Conservation (phyloP, 2,797 vertebrate genomes). For the Mormyrops boulengeri region DNA sequence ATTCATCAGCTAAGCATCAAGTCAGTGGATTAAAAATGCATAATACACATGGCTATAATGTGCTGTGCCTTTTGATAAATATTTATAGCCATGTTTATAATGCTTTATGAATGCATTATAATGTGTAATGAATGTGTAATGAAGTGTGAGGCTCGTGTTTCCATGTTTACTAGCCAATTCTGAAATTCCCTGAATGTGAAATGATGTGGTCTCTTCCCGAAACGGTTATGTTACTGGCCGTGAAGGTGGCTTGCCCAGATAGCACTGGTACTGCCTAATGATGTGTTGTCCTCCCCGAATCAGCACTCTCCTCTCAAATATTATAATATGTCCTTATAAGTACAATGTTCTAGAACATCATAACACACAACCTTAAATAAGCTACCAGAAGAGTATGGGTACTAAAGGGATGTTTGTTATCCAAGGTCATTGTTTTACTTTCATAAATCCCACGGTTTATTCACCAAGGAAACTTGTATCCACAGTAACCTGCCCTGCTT, state of each 20-base stretch:
- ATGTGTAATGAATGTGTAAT: neutral
- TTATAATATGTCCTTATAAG: neutral
- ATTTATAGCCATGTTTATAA: neutral
- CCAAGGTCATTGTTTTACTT: slow-evolving; percentile 10
- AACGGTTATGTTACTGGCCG: neutral
- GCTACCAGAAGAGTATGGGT: neutral
- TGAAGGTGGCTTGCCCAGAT: neutral
- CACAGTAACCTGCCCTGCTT: neutral
- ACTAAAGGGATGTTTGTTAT: neutral
- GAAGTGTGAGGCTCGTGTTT: neutral
- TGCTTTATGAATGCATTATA: neutral
- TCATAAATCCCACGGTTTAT: neutral
- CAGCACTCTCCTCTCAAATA: neutral
- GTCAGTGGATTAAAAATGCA: neutral
- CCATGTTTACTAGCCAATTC: neutral
- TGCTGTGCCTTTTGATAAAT: neutral
- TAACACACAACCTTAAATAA: slow-evolving; percentile 13
- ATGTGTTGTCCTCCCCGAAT: neutral
- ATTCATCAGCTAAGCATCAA: neutral
- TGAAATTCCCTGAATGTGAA: neutral
- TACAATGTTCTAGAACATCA: neutral
- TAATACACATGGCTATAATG: neutral
- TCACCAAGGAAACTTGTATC: neutral
- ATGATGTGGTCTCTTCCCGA: neutral
- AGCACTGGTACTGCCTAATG: neutral